Conservation (phyloP, 2,113 vertebrate genomes). For the Oreochromis aureus region DNA sequence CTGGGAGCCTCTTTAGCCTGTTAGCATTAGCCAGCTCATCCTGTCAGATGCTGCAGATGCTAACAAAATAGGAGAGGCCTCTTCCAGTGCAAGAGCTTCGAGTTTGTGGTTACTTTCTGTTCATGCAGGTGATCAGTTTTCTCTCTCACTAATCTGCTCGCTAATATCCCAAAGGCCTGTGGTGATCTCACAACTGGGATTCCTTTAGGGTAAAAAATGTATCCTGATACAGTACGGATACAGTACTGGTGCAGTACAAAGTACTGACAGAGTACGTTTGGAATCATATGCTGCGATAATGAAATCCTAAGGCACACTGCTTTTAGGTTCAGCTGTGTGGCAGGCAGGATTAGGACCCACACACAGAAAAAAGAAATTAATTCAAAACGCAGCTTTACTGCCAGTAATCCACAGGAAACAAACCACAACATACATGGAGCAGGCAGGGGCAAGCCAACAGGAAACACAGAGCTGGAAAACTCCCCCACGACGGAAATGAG, state of each 20-base stretch:
- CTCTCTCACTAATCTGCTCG: not conserved
- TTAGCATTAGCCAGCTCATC: not conserved
- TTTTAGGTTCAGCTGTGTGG: not conserved
- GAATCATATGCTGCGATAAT: too few relatives aligned
- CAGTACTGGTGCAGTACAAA: not conserved
- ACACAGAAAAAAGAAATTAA: not conserved
- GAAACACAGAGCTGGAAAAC: not conserved
- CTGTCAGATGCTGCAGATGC: not conserved
- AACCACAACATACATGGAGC: too few relatives aligned
- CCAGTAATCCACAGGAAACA: not conserved
- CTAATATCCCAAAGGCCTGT: not conserved
- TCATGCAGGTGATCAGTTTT: not conserved
- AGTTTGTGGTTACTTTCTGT: not conserved
- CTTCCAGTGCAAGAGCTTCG: not conserved
- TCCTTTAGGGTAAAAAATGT: not conserved
- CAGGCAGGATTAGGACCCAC: not conserved
- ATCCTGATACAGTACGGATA: not conserved
- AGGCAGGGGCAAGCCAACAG: too few relatives aligned
- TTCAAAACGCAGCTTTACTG: not conserved
- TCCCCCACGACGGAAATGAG: not conserved
- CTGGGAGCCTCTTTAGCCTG: not conserved
- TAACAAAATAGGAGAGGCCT: not conserved
- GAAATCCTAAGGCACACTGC: rapidly evolving
- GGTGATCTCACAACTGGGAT: not conserved
- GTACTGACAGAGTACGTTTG: not conserved